Percentiles rank a stretch among this genome's conserved stretches.
Conservation (phyloP, 1,140 invertebrate genomes). For the Aricia agestis region DNA sequence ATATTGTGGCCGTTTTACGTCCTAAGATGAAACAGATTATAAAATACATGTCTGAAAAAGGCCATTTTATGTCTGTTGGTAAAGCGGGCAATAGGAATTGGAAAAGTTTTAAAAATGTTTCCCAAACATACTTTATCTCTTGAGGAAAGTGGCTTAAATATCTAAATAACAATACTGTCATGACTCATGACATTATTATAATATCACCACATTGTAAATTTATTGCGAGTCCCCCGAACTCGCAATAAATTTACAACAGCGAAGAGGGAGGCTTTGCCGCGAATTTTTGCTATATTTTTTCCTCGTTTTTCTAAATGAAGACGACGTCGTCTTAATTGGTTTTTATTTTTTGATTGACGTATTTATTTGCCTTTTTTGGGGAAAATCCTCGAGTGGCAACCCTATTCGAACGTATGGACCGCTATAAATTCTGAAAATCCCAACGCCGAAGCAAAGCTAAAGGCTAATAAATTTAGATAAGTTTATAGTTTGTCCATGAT, state of each 20-base stretch:
- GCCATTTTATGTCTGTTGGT: too few species aligned
- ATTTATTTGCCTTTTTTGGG: background rate
- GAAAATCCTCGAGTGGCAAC: background rate
- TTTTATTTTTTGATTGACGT: background rate
- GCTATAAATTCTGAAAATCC: constrained; percentile 12
- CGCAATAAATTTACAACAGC: background rate
- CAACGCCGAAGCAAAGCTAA: background rate
- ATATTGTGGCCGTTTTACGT: too few species aligned
- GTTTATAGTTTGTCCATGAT: background rate
- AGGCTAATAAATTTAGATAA: constrained; percentile 13
- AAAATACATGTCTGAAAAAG: too few species aligned
- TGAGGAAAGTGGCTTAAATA: background rate
- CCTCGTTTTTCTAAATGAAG: background rate
- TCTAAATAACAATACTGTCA: background rate
- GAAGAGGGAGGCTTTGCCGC: background rate
- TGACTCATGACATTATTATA: background rate
- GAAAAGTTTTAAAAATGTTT: background rate
- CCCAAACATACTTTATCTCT: background rate
- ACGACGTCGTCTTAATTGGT: background rate
- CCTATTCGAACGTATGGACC: constrained; percentile 2
- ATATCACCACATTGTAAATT: background rate
- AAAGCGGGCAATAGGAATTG: too few species aligned
- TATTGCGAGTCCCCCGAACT: background rate
- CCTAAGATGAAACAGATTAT: too few species aligned
- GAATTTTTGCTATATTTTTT: background rate